Base-by-base conservation (phyloP, 2,113 vertebrate genomes). In the Trichechus manatus region DNA sequence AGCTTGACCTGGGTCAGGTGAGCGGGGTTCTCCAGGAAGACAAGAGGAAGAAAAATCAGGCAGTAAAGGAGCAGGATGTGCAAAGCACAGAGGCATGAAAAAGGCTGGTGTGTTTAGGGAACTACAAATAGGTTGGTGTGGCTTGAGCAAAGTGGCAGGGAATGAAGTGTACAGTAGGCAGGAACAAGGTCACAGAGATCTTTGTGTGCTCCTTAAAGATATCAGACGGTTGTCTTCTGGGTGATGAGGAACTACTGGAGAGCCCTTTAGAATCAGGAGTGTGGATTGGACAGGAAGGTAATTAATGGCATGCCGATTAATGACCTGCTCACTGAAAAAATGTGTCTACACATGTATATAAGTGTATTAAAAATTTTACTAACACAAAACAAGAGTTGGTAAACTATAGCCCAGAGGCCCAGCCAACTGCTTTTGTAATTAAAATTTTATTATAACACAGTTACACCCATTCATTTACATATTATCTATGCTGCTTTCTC, bases 11-110 rank as follows among this genome's bases (percentile, higher is more conserved):
- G 33, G 33, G 59, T 19, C 29, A 87, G 88, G 66, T 20, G 17
- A 78, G 64, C 31, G 56, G 31, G 33, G 20, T 42, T 47, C 39
- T 79, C 42, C 25, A 50, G 84, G 39, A 22, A 9, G 82, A 53
- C 2, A 27, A 47, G 59, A 64, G 36, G 29, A 68, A 82, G 33
- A 36, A 63, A 17, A 33, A 53, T 2, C 22, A 80, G 29, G 50
- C 61, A 17, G 5, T 9, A n/a, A 29, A 19, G 4, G 39, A 11
- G 9, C 6, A 25, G 22, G 6, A 11, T 23, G n/a, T 2, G 5
- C 1, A 9, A 64, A 1, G 6, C 72, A 13, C 20, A 2, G 8
- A 14, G 53, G 39, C 8, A 25, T 3, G 59, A 27, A n/a, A n/a
- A 36, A 63, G 19, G 33, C 33, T 61, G 39, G 11, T 19, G 3